These are phyloP conservation scores for Nyctereutes procyonoides DNA, from an alignment of 2,113 vertebrate species.

Conservation along the genomic window DNA sequence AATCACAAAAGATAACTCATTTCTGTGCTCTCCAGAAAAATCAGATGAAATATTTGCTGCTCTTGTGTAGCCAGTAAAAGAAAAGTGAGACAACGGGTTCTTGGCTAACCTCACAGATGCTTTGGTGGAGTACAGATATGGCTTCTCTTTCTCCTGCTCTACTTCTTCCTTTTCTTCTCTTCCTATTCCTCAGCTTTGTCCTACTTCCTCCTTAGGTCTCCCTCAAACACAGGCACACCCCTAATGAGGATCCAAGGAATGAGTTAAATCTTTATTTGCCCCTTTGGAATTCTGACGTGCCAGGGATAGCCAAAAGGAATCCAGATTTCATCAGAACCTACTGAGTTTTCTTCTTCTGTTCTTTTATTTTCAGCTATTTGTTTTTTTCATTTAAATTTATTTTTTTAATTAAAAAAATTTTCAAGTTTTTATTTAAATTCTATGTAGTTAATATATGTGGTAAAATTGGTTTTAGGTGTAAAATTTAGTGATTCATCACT, in stretches of 20 bases:
- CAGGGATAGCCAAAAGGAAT: not conserved
- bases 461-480: not conserved
- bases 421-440: not conserved
- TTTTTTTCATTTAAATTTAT: not conserved
- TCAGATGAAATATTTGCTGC: slow-evolving; percentile 50
- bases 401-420: not conserved
- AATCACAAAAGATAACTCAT: slow-evolving; percentile 27
- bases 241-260: not conserved
- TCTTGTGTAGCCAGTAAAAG: slow-evolving; percentile 11
- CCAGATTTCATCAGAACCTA: not conserved
- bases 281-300: not conserved
- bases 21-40: slow-evolving; percentile 44
- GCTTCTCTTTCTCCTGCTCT: not conserved
- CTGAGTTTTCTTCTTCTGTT: not conserved
- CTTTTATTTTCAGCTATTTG: not conserved
- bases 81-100: slow-evolving; percentile 19
- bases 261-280: not conserved
- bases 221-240: not conserved
- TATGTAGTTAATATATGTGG: not conserved
- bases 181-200: not conserved
- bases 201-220: not conserved
- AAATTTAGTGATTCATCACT: not conserved
- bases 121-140: not conserved
- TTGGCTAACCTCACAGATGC: not conserved
- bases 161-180: not conserved